Percentiles rank a stretch among this genome's conserved stretches.
Conservation (phyloP, 1,140 invertebrate genomes). For the Scylla paramamosain region DNA sequence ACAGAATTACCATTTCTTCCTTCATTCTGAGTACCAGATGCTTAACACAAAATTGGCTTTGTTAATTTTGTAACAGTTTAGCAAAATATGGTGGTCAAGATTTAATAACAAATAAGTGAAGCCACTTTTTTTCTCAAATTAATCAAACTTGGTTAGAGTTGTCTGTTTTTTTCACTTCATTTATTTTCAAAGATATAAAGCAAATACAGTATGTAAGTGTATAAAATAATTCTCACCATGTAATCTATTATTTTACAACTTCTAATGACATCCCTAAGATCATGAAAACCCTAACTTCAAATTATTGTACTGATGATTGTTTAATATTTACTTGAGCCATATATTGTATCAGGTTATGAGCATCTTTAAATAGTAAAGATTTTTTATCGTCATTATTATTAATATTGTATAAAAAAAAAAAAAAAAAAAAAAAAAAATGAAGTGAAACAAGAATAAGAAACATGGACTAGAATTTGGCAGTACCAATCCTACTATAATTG, state of each 20-base stretch:
- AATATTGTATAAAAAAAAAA: no score
- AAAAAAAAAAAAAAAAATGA: no score
- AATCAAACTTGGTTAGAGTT: not conserved
- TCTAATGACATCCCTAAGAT: not conserved
- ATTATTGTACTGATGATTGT: not conserved
- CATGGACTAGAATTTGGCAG: not conserved
- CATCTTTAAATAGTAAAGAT: not conserved
- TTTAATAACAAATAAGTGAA: no score
- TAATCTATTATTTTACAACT: not conserved
- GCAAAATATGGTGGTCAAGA: no score
- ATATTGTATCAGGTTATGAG: not conserved
- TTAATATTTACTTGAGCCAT: not conserved
- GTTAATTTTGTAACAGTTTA: no score
- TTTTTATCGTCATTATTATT: not conserved
- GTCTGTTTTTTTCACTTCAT: not conserved
- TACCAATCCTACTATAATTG: not conserved
- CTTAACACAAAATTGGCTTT: no score
- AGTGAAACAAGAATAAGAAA: not conserved
- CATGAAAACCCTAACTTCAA: not conserved
- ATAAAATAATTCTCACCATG: not conserved
- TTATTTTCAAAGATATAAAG: not conserved
- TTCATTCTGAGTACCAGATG: no score
- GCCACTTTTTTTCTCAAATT: not conserved
- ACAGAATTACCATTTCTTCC: no score
- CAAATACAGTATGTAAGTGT: not conserved